Conservation (phyloP, 2,113 vertebrate genomes). For the Grammomys surdaster region DNA sequence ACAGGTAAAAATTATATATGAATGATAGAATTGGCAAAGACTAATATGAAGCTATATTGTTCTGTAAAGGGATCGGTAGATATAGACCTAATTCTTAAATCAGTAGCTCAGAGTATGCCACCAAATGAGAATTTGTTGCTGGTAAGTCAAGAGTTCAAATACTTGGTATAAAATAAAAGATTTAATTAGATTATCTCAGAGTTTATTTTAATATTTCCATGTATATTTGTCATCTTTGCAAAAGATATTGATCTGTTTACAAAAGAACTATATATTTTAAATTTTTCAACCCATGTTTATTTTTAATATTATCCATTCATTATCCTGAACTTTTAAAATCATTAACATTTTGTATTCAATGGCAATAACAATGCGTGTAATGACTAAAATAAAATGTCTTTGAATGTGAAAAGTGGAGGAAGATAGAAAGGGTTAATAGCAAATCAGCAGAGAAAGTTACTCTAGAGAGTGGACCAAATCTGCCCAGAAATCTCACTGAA, state of each 20-base stretch:
- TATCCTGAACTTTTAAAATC: background rate
- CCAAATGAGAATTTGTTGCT: background rate
- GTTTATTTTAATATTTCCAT: background rate
- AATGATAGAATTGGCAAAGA: constrained; percentile 2
- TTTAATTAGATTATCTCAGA: background rate
- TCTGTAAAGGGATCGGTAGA: background rate
- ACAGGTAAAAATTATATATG: background rate
- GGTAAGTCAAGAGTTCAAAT: background rate
- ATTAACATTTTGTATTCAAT: background rate
- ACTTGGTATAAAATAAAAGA: background rate
- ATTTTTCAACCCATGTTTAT: background rate
- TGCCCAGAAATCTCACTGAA: background rate
- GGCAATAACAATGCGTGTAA: background rate
- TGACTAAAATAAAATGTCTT: background rate
- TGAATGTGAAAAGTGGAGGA: background rate
- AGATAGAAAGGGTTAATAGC: background rate
- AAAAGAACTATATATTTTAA: background rate
- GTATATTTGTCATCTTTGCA: background rate
- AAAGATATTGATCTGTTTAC: background rate
- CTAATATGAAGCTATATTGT: background rate
- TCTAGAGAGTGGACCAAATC: background rate
- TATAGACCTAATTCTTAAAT: background rate
- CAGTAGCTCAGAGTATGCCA: background rate
- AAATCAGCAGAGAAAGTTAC: background rate
- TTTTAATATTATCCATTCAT: background rate